These are phyloP conservation scores for Zaprionus nigranus DNA, from an alignment of 1,140 invertebrate genomes.

Conservation along the genomic window DNA sequence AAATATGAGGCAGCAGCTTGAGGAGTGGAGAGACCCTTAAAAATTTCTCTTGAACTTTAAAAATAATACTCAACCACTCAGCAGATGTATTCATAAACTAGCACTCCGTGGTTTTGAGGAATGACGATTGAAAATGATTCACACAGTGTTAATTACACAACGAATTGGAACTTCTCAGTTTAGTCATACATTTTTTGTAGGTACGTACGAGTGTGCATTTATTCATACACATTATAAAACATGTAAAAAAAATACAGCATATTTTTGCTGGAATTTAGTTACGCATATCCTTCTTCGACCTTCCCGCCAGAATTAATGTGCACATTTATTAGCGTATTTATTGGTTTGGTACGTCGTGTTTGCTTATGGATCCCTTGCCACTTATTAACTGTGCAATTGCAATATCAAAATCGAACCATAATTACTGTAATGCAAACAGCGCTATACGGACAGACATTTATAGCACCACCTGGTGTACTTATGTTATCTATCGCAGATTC, in stretches of 20 bases:
- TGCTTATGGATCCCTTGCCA: conserved; percentile 17
- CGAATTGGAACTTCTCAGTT: too few relatives aligned
- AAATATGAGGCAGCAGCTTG: too few relatives aligned
- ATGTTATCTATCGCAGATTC: conserved; percentile 18
- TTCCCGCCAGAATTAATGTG: neutral
- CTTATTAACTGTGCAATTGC: conserved; percentile 29
- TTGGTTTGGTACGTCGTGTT: neutral
- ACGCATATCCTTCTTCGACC: neutral
- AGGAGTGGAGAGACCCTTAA: neutral
- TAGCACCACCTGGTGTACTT: conserved; percentile 56
- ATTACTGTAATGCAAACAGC: conserved; percentile 17
- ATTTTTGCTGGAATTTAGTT: neutral
- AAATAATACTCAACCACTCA: too few relatives aligned
- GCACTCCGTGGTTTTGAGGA: too few relatives aligned
- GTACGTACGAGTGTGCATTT: too few relatives aligned
- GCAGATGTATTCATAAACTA: too few relatives aligned
- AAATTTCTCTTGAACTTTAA: neutral
- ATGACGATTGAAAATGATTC: too few relatives aligned
- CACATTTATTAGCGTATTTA: conserved; percentile 14
- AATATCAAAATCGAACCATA: conserved; percentile 23
- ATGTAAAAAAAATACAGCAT: neutral
- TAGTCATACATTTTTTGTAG: too few relatives aligned
- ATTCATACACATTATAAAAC: too few relatives aligned
- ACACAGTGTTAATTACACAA: too few relatives aligned
- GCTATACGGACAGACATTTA: conserved; percentile 35